Percentiles rank a stretch among this genome's conserved stretches.
Evolutionary conservation across 2,888 invertebrate species (phyloP).

Genomic region (Carcina quercana): DNA sequence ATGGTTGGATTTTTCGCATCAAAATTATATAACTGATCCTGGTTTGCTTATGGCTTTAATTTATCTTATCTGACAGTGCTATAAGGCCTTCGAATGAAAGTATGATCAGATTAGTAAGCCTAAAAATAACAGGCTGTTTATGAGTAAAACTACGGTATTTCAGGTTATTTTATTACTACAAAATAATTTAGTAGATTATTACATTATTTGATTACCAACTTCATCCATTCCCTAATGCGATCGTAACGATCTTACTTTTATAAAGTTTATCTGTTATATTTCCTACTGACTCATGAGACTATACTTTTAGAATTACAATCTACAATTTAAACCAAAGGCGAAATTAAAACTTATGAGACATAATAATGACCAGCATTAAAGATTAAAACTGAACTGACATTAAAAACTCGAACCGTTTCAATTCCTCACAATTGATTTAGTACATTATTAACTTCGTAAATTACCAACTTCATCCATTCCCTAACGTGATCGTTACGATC

Average conservation of each 20-base stretch:
- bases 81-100: no score
- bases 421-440: conserved; percentile 21
- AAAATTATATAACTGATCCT: no score
- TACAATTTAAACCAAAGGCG: no score
- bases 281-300: conserved; percentile 50
- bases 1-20: no score
- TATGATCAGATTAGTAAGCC: no score
- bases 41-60: no score
- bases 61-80: no score
- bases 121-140: no score
- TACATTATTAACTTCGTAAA: conserved; percentile 30
- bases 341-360: no score
- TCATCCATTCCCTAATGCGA: conserved; percentile 26
- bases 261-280: conserved; percentile 37
- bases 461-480: conserved; percentile 28
- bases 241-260: conserved; percentile 24
- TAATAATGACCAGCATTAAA: no score
- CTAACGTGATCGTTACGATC: conserved; percentile 27
- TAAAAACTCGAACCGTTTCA: conserved; percentile 3
- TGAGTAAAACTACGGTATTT: no score
- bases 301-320: conserved; percentile 67
- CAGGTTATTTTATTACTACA: conserved; percentile 15
- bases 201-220: conserved; percentile 30
- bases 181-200: conserved; percentile 27
- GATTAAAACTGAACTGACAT: no score